Percentiles rank a stretch among this genome's conserved stretches.
Evolutionary conservation across 1,140 invertebrate genomes (phyloP).

Genomic region (Zaprionus tsacasi): DNA sequence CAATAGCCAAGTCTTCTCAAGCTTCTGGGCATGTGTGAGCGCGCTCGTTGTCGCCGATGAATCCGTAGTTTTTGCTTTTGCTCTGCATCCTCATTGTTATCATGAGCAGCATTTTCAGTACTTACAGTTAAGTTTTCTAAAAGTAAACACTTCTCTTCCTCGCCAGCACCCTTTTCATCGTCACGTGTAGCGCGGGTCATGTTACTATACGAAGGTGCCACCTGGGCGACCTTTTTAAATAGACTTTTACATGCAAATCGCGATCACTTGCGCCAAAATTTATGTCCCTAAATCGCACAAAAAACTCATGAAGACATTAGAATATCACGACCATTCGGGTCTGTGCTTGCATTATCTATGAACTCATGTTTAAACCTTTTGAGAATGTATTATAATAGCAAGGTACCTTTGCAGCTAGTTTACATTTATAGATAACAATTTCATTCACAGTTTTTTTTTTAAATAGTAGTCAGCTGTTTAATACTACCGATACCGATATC

Average conservation of each 20-base stretch:
- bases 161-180: background rate
- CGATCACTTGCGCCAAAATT: background rate
- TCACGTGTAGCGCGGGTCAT: slow-evolving; percentile 26
- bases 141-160: slow-evolving; percentile 52
- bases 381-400: too few species aligned
- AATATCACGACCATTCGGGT: background rate
- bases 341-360: background rate
- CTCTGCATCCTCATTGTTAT: slow-evolving; percentile 43
- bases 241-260: slow-evolving; percentile 8
- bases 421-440: slow-evolving; percentile 28
- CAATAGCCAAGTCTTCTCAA: slow-evolving; percentile 41
- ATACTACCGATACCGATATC: slow-evolving; percentile 19
- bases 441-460: background rate
- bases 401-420: background rate
- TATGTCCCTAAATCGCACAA: background rate
- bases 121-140: slow-evolving; percentile 25
- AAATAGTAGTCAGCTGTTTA: slow-evolving; percentile 21
- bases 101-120: slow-evolving; percentile 18
- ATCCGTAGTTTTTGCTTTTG: slow-evolving; percentile 34
- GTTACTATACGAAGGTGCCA: slow-evolving; percentile 1
- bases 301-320: background rate
- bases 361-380: background rate
- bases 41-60: slow-evolving; percentile 28
- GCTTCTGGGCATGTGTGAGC: slow-evolving; percentile 46
- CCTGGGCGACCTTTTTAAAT: slow-evolving; percentile 1